A percentile compares a stretch with the other conserved stretches of the same genome.
These are phyloP conservation scores for Tragelaphus imberbis DNA, from an alignment of 2,113 vertebrate genomes.

Conservation along the genomic window DNA sequence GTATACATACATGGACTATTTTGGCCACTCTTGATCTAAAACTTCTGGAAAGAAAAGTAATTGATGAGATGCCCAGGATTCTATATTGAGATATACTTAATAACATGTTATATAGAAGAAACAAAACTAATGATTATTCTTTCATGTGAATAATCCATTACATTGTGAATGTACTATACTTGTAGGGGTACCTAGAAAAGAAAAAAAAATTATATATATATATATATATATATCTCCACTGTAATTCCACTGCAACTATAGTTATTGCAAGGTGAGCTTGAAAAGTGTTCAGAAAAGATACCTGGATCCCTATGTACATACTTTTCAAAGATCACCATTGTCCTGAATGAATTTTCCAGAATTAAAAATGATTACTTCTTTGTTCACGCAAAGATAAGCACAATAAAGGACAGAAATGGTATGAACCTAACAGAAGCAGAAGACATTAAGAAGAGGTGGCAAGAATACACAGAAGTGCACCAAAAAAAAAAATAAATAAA, in stretches of 20 bases:
- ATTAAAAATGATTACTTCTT: not conserved
- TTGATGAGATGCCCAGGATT: not conserved
- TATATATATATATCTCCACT: not conserved
- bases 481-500: not conserved
- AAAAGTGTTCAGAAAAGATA: not conserved
- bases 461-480: not conserved
- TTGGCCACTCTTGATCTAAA: not conserved
- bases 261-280: not conserved
- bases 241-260: not conserved
- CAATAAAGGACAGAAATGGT: not conserved
- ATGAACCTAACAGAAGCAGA: not conserved
- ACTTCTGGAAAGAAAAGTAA: not conserved
- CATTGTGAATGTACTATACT: not conserved
- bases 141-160: not conserved
- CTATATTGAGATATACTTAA: not conserved
- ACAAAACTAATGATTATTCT: not conserved
- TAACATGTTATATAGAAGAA: not conserved
- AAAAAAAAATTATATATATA: not conserved
- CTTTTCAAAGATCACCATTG: not conserved
- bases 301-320: not conserved
- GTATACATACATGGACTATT: not conserved
- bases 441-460: not conserved
- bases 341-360: not conserved
- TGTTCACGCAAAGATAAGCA: not conserved
- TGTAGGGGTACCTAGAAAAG: not conserved